Conservation (phyloP, 2,797 vertebrate genomes). For the Macropodus opercularis region DNA sequence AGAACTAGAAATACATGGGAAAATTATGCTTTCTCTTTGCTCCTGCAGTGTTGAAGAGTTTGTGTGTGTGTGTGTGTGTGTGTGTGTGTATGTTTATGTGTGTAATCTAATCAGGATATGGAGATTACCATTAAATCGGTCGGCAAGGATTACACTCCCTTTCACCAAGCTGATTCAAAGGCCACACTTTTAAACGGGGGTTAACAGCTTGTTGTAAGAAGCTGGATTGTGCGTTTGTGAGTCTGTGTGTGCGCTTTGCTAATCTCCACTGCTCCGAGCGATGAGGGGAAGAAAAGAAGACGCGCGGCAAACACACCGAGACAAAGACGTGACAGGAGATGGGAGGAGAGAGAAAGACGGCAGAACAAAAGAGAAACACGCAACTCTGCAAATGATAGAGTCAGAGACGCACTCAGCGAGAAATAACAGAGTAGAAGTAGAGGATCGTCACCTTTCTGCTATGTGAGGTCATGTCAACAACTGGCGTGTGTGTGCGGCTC, state of each 20-base stretch:
- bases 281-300: slow-evolving; percentile 67
- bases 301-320: slow-evolving; percentile 52
- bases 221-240: slow-evolving; percentile 53
- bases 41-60: slow-evolving; percentile 1
- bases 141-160: slow-evolving; percentile 79
- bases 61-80: slow-evolving; percentile 9
- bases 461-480: slow-evolving; percentile 29
- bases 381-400: slow-evolving; percentile 29
- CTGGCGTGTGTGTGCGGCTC: slow-evolving; percentile 9
- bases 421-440: slow-evolving; percentile 23
- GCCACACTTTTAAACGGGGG: slow-evolving; percentile 80
- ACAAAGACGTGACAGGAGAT: slow-evolving; percentile 68
- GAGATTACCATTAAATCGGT: slow-evolving; percentile 82
- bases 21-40: too few relatives aligned
- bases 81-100: slow-evolving; percentile 18
- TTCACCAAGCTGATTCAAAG: slow-evolving; percentile 79
- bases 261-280: slow-evolving; percentile 76
- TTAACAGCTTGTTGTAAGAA: slow-evolving; percentile 83
- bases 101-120: slow-evolving; percentile 83
- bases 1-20: too few relatives aligned
- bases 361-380: slow-evolving; percentile 38
- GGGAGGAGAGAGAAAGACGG: slow-evolving; percentile 32
- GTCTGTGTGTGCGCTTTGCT: slow-evolving; percentile 48
- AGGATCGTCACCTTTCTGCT: slow-evolving; percentile 30
- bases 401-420: slow-evolving; percentile 21